These are phyloP conservation scores for Strongylocentrotus purpuratus DNA, from an alignment of 35 echinoderm and acorn worm species.

Conservation along the genomic window DNA sequence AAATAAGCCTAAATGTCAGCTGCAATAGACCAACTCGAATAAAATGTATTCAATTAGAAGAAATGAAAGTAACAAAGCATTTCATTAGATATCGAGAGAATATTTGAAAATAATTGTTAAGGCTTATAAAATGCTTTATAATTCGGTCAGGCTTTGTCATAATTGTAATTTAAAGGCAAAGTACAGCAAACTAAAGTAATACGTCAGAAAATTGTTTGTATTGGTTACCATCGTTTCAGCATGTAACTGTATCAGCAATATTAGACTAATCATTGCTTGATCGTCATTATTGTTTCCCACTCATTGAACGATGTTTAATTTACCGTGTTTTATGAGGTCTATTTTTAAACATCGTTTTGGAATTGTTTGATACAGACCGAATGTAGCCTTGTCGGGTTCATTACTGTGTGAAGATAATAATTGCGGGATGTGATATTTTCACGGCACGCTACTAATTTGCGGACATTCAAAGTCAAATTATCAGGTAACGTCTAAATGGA, in stretches of 20 bases:
- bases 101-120: no score
- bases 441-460: not conserved
- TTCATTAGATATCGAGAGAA: no score
- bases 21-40: no score
- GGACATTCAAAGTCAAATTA: not conserved
- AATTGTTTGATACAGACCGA: not conserved
- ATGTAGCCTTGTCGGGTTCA: not conserved
- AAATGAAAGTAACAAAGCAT: no score
- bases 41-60: no score
- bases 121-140: no score
- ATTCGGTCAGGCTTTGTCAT: no score
- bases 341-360: not conserved
- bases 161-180: no score
- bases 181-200: not conserved
- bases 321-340: not conserved
- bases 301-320: not conserved
- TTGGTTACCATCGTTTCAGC: not conserved
- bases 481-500: not conserved
- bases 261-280: not conserved
- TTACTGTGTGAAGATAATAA: not conserved
- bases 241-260: not conserved
- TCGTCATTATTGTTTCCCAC: not conserved
- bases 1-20: no score
- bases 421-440: not conserved
- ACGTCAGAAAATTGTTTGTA: not conserved